These are phyloP conservation scores for Microcebus jonahi DNA, from an alignment of 2,113 vertebrate genomes.

Conservation along the genomic window DNA sequence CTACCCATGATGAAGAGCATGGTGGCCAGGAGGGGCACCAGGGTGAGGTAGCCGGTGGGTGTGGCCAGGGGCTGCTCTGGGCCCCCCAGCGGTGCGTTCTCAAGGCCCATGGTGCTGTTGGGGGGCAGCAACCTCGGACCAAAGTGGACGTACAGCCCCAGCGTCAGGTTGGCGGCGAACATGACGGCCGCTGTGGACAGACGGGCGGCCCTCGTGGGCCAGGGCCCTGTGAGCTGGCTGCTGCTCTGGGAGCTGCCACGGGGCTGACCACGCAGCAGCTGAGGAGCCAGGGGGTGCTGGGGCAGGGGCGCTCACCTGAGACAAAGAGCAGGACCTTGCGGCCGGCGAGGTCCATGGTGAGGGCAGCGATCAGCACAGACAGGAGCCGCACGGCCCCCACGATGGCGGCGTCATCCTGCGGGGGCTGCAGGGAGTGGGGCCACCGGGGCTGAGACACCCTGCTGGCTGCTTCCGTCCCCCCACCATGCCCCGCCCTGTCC, in stretches of 20 bases:
- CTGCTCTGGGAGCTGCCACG: too few relatives aligned
- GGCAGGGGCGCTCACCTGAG: slow-evolving; percentile 84
- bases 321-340: slow-evolving; percentile 93
- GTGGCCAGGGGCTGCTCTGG: not conserved
- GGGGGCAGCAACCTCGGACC: slow-evolving; percentile 56
- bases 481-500: fast-evolving
- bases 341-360: slow-evolving; percentile 94
- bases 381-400: slow-evolving; percentile 92
- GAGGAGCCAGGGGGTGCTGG: fast-evolving
- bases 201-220: not conserved
- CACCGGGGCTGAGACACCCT: not conserved
- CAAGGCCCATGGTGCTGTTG: not conserved
- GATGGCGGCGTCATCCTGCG: slow-evolving; percentile 89
- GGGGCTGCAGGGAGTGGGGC: slow-evolving; percentile 64
- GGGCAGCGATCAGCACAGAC: slow-evolving; percentile 89
- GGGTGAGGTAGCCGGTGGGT: slow-evolving; percentile 68
- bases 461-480: fast-evolving
- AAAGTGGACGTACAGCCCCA: slow-evolving; percentile 88
- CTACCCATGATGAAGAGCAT: slow-evolving; percentile 95
- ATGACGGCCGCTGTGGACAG: slow-evolving; percentile 88
- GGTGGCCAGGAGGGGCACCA: slow-evolving; percentile 92
- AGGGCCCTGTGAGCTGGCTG: not conserved
- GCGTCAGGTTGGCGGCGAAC: slow-evolving; percentile 88
- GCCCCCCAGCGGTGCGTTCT: not conserved
- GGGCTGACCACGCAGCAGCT: not conserved